phyloP scores from a whole-genome alignment of 2,113 vertebrate species.

The Pogona vitticeps region DNA sequence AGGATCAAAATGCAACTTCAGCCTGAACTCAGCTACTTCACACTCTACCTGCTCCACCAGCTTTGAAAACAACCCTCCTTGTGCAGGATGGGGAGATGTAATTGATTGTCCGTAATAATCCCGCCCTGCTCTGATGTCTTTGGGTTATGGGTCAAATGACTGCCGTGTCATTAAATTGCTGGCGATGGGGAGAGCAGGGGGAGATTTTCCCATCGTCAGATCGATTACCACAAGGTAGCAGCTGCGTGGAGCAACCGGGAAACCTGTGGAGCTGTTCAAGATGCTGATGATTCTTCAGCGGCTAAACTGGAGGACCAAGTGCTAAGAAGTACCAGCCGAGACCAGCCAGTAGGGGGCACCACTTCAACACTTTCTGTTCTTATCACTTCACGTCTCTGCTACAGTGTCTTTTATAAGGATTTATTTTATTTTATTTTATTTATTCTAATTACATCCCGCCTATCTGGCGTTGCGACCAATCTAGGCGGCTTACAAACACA shows the following conservation, averaged over 20 bases:
- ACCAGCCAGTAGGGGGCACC: slow-evolving; percentile 19
- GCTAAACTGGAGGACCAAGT: background rate
- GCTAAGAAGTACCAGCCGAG: too few species aligned
- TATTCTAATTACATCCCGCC: too few species aligned
- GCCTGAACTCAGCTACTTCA: background rate
- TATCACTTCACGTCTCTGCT: background rate
- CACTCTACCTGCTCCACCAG: background rate
- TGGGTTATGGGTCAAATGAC: slow-evolving; percentile 5
- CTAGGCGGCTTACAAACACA: too few species aligned
- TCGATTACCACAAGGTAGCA: background rate
- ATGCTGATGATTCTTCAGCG: slow-evolving; percentile 55
- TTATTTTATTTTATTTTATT: too few species aligned
- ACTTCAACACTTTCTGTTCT: background rate
- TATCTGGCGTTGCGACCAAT: too few species aligned
- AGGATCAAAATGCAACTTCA: background rate
- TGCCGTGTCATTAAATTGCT: slow-evolving; percentile 17
- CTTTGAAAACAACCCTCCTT: background rate
- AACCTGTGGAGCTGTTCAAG: slow-evolving; percentile 57
- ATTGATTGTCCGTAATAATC: slow-evolving; percentile 45
- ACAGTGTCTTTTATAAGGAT: too few species aligned
- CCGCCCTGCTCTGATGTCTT: background rate
- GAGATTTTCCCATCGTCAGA: background rate
- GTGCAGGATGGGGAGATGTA: background rate
- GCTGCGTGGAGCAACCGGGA: fast-evolving
- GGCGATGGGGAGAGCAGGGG: background rate